Evolutionary conservation across 2,797 vertebrate genomes (phyloP), one percentile per base, ranked within the genome.

Genomic region (Coregonus sp.): DNA sequence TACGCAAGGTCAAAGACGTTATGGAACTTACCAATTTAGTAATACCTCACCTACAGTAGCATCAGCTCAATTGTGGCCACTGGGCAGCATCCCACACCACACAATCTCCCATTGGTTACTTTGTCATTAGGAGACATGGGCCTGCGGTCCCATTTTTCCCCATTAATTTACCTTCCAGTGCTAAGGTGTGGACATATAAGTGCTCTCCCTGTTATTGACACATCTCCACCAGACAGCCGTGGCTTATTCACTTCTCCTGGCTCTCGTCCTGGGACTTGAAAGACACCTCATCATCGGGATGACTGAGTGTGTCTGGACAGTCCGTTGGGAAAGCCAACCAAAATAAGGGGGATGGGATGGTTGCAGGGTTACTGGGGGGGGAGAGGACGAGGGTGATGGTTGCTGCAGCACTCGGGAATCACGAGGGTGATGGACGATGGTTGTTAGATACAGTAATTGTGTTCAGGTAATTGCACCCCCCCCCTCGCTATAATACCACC

Each of bases 381-480:
- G 89, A 1, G 25, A 1, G 25, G 25, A 89, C 86, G 82, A 85
- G 74, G 81, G 90, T 94, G 94, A 94, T 94, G 92, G 94, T 40
- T 9, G 40, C 40, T 40, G 40, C 40, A 40, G 40, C 40, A 40
- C 88, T 79, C 80, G 84, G 88, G 78, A 81, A 90, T 84, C 88
- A 89, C 86, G 82, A 85, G 74, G 81, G 90, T 94, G 94, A 94
- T 94, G 93, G 94, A 95, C 94, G 92, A 85, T 65, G 81, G 89
- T 91, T 94, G 91, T 94, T 94, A 93, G 92, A 90, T 70, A 83
- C 89, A 81, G 93, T 94, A 94, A 94, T 94, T 94, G 92, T 92
- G 91, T 91, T 91, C 92, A 92, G 93, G 93, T 94, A 94, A 94
- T 94, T 93, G 90, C 89, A 25, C 25, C 1, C 25, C 33, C 79